Percentiles rank a stretch among this genome's conserved stretches.
phyloP scores from a whole-genome alignment of 2,797 vertebrate species.

The Notolepis coatsorum region DNA sequence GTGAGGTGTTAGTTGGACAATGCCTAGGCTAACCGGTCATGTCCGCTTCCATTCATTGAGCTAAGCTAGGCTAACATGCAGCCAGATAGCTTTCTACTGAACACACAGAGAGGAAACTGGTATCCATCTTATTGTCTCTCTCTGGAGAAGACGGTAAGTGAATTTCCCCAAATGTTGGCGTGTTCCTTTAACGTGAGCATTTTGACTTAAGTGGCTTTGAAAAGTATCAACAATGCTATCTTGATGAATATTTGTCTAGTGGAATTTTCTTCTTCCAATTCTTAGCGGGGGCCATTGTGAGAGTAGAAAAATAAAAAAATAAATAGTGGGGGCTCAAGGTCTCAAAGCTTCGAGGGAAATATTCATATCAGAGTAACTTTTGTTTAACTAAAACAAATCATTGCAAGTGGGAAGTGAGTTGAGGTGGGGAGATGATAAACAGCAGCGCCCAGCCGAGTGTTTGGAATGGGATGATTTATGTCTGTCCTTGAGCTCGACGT shows the following conservation, averaged over 20 bases:
- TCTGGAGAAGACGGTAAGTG: too few relatives aligned
- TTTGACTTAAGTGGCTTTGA: background rate
- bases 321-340: constrained; percentile 22
- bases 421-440: constrained; percentile 49
- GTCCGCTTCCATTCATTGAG: too few relatives aligned
- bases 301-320: background rate
- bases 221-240: constrained; percentile 12
- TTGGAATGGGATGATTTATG: constrained; percentile 61
- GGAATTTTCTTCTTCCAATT: constrained; percentile 1
- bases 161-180: too few relatives aligned
- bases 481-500: constrained; percentile 37
- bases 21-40: too few relatives aligned
- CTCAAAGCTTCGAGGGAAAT: constrained; percentile 28
- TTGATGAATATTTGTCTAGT: constrained; percentile 38
- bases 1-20: too few relatives aligned
- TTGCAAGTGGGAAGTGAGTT: constrained; percentile 63
- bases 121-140: too few relatives aligned
- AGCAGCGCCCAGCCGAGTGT: constrained; percentile 39
- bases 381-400: constrained; percentile 51
- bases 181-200: too few relatives aligned
- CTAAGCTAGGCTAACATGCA: too few relatives aligned
- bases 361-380: constrained; percentile 45
- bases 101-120: too few relatives aligned
- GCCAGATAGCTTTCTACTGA: too few relatives aligned
- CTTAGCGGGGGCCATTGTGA: constrained; percentile 25